A percentile compares a stretch with the other conserved stretches of the same genome.
These are phyloP conservation scores for Phengaris arion DNA, from an alignment of 2,888 invertebrate species.

Conservation along the genomic window DNA sequence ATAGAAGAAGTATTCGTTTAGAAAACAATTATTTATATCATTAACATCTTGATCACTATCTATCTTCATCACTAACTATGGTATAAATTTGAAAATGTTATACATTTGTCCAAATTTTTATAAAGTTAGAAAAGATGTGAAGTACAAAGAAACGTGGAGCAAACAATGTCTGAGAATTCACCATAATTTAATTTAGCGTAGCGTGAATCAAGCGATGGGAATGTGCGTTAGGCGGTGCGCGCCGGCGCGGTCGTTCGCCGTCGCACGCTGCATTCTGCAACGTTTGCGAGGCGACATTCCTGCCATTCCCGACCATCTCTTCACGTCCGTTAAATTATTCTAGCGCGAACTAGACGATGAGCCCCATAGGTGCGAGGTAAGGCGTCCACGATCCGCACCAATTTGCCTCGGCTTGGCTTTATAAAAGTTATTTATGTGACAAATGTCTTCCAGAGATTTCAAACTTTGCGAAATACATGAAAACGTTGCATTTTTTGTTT, in stretches of 20 bases:
- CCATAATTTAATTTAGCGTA: constrained; percentile 27
- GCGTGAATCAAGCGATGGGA: constrained; percentile 51
- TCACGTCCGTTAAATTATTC: constrained; percentile 25
- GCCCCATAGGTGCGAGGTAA: background rate
- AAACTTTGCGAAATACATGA: background rate
- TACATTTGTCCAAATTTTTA: too few relatives aligned
- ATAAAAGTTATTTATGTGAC: background rate
- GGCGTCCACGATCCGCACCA: background rate
- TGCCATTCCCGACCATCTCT: constrained; percentile 47
- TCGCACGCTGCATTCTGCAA: constrained; percentile 51
- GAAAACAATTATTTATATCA: background rate
- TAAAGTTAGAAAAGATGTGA: background rate
- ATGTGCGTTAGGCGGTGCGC: constrained; percentile 44
- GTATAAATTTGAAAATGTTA: too few relatives aligned
- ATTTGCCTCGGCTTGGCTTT: constrained; percentile 1
- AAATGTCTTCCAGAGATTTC: background rate
- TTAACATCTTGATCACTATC: background rate
- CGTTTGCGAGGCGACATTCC: constrained; percentile 61
- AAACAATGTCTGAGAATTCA: constrained; percentile 28
- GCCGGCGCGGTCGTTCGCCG: constrained; percentile 56
- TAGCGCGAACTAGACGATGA: constrained; percentile 12
- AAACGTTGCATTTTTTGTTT: background rate
- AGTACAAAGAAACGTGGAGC: constrained; percentile 22
- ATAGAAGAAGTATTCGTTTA: background rate
- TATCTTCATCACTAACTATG: background rate